Evolutionary conservation across 2,888 invertebrate genomes (phyloP).

Genomic region (Creontiades dilutus): DNA sequence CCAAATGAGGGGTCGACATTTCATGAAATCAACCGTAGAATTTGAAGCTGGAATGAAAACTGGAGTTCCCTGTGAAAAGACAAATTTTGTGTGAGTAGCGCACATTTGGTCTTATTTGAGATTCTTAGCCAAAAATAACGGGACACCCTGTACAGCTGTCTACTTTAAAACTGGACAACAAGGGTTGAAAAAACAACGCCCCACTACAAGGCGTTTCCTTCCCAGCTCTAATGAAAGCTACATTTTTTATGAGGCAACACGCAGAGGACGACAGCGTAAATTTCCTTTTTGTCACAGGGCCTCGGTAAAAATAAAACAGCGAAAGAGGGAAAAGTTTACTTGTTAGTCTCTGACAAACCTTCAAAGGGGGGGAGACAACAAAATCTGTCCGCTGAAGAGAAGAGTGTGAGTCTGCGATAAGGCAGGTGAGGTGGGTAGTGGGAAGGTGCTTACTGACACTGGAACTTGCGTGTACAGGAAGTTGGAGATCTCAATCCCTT

Average conservation of each 20-base stretch:
- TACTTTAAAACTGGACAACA: too few relatives aligned
- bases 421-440: background rate
- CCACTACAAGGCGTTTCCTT: background rate
- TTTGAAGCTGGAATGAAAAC: too few relatives aligned
- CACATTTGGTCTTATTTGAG: too few relatives aligned
- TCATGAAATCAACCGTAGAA: too few relatives aligned
- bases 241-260: background rate
- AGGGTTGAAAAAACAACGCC: too few relatives aligned
- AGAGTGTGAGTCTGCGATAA: background rate
- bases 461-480: background rate
- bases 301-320: slow-evolving; percentile 4
- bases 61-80: too few relatives aligned
- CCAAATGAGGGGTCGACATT: too few relatives aligned
- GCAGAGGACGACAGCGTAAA: background rate
- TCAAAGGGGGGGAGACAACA: background rate
- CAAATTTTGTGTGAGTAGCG: too few relatives aligned
- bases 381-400: background rate
- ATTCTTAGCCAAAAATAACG: too few relatives aligned
- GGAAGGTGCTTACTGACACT: too few relatives aligned
- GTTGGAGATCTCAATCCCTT: background rate
- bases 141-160: too few relatives aligned
- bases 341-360: slow-evolving; percentile 2
- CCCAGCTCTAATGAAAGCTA: slow-evolving; percentile 9
- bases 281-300: background rate
- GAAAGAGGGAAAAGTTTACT: slow-evolving; percentile 39